Percentiles rank a stretch among this genome's conserved stretches.
Evolutionary conservation across 2,113 vertebrate genomes (phyloP).

Genomic region (Ondatra zibethicus): DNA sequence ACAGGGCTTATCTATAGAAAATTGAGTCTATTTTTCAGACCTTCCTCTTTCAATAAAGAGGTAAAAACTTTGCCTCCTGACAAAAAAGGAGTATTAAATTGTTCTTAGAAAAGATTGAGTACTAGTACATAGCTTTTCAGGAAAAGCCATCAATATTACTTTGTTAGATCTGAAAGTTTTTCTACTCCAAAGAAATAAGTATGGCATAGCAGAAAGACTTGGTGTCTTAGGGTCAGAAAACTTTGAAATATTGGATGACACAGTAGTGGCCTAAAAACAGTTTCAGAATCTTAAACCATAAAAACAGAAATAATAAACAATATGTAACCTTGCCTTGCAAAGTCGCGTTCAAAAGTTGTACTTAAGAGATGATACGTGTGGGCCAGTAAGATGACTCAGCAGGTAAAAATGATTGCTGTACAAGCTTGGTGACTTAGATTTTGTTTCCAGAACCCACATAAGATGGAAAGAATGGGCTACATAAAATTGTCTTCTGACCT

Average conservation of each 20-base stretch:
- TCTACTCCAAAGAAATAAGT: neutral
- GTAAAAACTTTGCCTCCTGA: neutral
- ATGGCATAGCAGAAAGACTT: neutral
- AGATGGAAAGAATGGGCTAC: neutral
- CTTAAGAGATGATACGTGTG: neutral
- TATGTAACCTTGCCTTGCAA: slow-evolving; percentile 22
- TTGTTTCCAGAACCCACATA: neutral
- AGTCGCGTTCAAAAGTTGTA: neutral
- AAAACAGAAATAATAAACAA: slow-evolving; percentile 30
- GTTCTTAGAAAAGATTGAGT: slow-evolving; percentile 33
- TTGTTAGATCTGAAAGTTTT: neutral
- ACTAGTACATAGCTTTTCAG: neutral
- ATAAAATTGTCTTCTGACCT: neutral
- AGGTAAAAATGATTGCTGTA: neutral
- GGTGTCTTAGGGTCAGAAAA: neutral
- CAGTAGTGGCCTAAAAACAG: neutral
- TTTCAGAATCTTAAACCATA: slow-evolving; percentile 10
- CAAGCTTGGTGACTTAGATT: neutral
- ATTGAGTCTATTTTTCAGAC: slow-evolving; percentile 11
- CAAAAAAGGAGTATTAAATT: neutral
- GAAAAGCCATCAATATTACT: slow-evolving; percentile 24
- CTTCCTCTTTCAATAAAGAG: slow-evolving; percentile 5
- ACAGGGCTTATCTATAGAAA: slow-evolving; percentile 16
- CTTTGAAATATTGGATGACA: slow-evolving; percentile 34
- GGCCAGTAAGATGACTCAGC: neutral